phyloP scores from a whole-genome alignment of 1,140 invertebrate species.

The Dolichoris vasculosae region DNA sequence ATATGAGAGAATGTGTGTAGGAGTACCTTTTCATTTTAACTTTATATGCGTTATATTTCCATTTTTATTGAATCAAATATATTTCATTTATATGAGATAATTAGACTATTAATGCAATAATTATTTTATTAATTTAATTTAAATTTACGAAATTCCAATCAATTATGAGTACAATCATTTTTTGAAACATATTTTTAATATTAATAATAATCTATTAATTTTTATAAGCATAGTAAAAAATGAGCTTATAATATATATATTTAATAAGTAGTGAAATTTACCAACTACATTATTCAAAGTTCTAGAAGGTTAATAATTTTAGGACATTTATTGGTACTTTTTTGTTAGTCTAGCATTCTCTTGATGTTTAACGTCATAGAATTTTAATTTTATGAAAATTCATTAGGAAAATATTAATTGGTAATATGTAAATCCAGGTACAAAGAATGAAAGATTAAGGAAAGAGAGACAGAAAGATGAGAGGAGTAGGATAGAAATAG shows the following conservation, averaged over 20 bases:
- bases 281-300: conserved; percentile 21
- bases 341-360: not conserved
- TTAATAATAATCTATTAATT: no score
- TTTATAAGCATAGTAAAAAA: no score
- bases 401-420: not conserved
- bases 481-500: not conserved
- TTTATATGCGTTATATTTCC: no score
- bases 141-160: no score
- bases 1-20: no score
- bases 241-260: not conserved
- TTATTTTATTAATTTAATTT: no score
- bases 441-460: not conserved
- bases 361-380: not conserved
- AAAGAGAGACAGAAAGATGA: not conserved
- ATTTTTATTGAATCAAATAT: no score
- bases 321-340: not conserved
- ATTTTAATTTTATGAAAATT: not conserved
- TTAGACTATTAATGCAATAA: no score
- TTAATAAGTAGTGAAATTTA: conserved; percentile 25
- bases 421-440: not conserved
- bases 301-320: conserved; percentile 13
- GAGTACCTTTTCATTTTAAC: no score
- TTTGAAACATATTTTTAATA: no score
- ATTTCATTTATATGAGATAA: no score
- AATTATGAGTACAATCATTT: no score